Conservation (phyloP, 2,113 vertebrate species). For the Nesoenas mayeri region DNA sequence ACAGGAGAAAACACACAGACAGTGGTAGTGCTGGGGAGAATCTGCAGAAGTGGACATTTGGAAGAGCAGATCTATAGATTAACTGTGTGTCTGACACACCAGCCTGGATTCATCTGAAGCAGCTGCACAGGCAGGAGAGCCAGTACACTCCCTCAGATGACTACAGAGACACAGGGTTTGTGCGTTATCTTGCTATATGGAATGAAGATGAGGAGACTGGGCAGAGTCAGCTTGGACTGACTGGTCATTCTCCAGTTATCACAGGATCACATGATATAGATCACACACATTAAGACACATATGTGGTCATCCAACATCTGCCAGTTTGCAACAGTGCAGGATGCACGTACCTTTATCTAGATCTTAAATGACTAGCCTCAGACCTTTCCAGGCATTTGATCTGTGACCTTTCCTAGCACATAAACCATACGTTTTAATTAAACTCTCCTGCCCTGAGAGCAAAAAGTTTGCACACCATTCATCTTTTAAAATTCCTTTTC, state of each 20-base stretch:
- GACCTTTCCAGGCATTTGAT: background rate
- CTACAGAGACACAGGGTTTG: background rate
- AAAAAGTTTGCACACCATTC: background rate
- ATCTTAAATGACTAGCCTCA: background rate
- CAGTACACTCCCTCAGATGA: accelerated
- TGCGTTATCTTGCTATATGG: background rate
- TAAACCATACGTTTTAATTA: background rate
- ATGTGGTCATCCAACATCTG: background rate
- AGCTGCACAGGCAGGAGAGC: background rate
- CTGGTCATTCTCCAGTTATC: background rate
- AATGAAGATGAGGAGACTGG: background rate
- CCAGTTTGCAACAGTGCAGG: background rate
- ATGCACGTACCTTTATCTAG: background rate
- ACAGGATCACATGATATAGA: background rate
- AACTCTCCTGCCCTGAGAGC: background rate
- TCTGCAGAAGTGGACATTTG: background rate
- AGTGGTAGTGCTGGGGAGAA: background rate
- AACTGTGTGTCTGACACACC: background rate
- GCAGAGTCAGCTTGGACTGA: background rate
- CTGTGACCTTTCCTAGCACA: background rate
- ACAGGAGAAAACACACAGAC: background rate
- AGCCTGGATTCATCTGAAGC: background rate
- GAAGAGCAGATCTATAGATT: background rate
- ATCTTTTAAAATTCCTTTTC: slow-evolving; percentile 6
- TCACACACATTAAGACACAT: background rate